Evolutionary conservation across 2,888 invertebrate species (phyloP), one percentile per base, ranked within the genome.

Genomic region (Allacma fusca): DNA sequence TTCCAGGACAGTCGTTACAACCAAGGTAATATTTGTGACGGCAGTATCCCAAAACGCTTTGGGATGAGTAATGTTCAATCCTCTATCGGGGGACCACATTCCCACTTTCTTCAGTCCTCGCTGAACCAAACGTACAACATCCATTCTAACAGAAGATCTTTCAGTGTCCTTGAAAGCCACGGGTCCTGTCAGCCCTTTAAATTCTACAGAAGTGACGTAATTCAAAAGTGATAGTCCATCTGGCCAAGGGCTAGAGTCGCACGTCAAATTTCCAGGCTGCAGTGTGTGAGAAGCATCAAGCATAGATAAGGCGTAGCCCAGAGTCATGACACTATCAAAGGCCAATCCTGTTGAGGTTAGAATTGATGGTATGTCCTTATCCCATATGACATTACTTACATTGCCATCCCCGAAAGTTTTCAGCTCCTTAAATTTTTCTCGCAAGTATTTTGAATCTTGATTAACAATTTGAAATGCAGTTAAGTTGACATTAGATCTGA

Each of bases 1-100:
- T 85, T 95, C 95, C 91, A 94, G 93, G 85, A 94, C 91, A 44
- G 95, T 96, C 87, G 95, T 95, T n/a, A 96, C 94, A 73, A 94
- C 91, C 5, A 96, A 89, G 0, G 95, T 96, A 26, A 95, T 94
- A 87, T 96, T 96, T 0, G 93, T 92, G 0, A 91, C 91, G 50
- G 92, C 92, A 68, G 92, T 92, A 83, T 95, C 92, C 86, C 92
- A 94, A 86, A 96, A 96, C 1, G 95, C 95, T 0, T 92, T 92
- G 0, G 93, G 91, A 86, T 95, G 94, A 0, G 95, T 94, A 81
- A 96, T 91, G 85, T 92, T 92, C 78, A 96, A 91, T 1, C 94
- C 94, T 5, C 88, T 89, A 0, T 88, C 88, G 0, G 93, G 92
- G 19, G 91, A 91, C 95, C 95, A 96, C 83, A 91, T 91, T 0